Evolutionary conservation across 2,888 invertebrate genomes (phyloP), one percentile per base, ranked within the genome.

Genomic region (Bedellia somnulentella): DNA sequence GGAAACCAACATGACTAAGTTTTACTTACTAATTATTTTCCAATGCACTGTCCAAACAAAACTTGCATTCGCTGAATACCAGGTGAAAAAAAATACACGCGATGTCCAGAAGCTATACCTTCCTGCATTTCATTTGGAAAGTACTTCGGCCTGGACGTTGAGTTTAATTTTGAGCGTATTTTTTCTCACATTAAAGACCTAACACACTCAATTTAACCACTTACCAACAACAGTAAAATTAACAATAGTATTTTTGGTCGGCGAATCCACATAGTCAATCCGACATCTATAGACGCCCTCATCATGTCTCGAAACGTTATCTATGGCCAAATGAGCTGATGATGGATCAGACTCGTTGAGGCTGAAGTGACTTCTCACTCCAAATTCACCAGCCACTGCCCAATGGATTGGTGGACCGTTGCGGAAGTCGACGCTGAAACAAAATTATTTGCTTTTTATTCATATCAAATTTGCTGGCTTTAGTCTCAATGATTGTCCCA

Each of bases 161-260:
- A n/a, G n/a, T n/a, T n/a, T n/a, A n/a, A n/a, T n/a, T n/a, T n/a
- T n/a, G n/a, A n/a, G n/a, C n/a, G n/a, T n/a, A n/a, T n/a, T n/a
- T n/a, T n/a, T n/a, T n/a, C n/a, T n/a, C n/a, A n/a, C n/a, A n/a
- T n/a, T n/a, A n/a, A n/a, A n/a, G n/a, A n/a, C n/a, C n/a, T n/a
- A n/a, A n/a, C n/a, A n/a, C n/a, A n/a, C n/a, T n/a, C n/a, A 18
- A 18, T 18, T 18, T 18, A 18, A 18, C 18, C 9, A 78, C 87
- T 82, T 66, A 93, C 93, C 91, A 51, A 93, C 86, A 54, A 94
- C 83, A 44, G 89, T 91, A 44, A 93, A 79, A 56, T 91, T 92
- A 49, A 92, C 86, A 49, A 84, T 81, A 50, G 87, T 90, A 61
- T 93, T 93, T 47, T 87, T 82, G 1, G 93, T 93, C 1, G 93